A percentile compares a stretch with the other conserved stretches of the same genome.
These are phyloP conservation scores for Whitmania pigra DNA, from an alignment of 1,140 invertebrate species.

Conservation along the genomic window DNA sequence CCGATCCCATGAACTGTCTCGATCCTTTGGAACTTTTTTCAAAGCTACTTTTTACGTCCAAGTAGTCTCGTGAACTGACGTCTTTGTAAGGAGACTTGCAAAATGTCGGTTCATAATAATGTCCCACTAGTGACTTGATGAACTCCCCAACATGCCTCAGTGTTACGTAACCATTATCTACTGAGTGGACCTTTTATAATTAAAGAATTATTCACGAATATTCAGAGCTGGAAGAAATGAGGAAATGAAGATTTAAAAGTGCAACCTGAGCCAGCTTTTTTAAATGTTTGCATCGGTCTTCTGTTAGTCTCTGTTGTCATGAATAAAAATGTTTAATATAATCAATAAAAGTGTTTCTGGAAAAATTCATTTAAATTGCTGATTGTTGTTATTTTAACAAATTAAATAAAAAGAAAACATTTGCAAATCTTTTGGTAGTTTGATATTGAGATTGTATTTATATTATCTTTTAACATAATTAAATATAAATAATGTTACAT, in stretches of 20 bases:
- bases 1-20: not conserved
- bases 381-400: no score
- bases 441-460: no score
- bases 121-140: constrained; percentile 35
- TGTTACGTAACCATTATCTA: not conserved
- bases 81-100: constrained; percentile 16
- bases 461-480: no score
- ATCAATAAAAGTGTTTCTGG: no score
- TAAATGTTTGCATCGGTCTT: not conserved
- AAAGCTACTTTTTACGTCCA: not conserved
- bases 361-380: no score
- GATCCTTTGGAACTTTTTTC: not conserved
- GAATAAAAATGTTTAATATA: no score
- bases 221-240: not conserved
- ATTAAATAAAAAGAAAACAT: no score
- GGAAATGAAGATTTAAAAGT: constrained; percentile 12
- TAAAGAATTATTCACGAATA: no score
- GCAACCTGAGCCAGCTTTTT: not conserved
- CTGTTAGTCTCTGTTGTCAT: not conserved
- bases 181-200: no score
- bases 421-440: no score
- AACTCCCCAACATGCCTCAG: constrained; percentile 32
- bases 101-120: constrained; percentile 35
- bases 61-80: not conserved
- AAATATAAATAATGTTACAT: not conserved